A percentile compares a stretch with the other conserved stretches of the same genome.
Evolutionary conservation across 2,113 vertebrate species (phyloP).

Genomic region (Vombatus ursinus): DNA sequence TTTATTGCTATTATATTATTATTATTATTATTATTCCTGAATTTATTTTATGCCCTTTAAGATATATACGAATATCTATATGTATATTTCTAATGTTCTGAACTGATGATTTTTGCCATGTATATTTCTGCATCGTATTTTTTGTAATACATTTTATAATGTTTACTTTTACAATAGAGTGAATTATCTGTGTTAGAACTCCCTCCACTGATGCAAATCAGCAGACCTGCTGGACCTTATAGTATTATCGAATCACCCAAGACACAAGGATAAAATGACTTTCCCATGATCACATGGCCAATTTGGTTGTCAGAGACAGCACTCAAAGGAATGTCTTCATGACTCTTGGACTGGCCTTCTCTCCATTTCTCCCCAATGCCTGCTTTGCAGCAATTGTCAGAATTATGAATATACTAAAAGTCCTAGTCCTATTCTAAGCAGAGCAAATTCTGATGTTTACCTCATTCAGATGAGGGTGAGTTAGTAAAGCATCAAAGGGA

Average conservation of each 20-base stretch:
- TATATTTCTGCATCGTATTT: background rate
- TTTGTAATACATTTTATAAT: background rate
- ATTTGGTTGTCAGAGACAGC: background rate
- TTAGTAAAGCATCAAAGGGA: background rate
- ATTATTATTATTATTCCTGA: background rate
- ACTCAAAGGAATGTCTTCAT: background rate
- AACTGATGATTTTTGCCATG: background rate
- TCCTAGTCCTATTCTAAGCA: background rate
- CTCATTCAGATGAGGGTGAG: background rate
- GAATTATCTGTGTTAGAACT: background rate
- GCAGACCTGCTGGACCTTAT: background rate
- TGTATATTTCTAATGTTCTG: too few species aligned
- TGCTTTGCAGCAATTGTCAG: background rate
- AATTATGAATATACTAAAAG: conserved; percentile 10
- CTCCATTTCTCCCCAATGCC: conserved; percentile 6
- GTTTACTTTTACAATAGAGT: too few species aligned
- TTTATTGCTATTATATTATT: too few species aligned
- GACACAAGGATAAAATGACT: background rate
- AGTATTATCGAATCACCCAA: background rate
- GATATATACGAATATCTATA: too few species aligned
- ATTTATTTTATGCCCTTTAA: background rate
- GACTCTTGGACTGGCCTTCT: background rate
- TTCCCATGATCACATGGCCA: background rate
- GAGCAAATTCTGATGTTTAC: background rate
- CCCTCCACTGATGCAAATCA: background rate